These are phyloP conservation scores for Mimas tiliae DNA, from an alignment of 2,888 invertebrate species.

Conservation along the genomic window DNA sequence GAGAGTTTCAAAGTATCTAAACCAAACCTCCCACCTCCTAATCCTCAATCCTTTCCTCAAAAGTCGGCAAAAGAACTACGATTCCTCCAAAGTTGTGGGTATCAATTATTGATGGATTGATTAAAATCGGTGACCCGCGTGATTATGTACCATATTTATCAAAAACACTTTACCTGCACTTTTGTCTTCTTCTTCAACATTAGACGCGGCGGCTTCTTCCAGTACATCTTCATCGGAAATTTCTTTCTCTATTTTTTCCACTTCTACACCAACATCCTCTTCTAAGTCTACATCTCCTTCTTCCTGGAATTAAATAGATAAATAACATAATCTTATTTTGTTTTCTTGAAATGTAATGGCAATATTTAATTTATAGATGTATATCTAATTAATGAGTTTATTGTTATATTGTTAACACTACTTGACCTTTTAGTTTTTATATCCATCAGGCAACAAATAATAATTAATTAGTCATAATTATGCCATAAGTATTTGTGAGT, in stretches of 20 bases:
- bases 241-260: conserved; percentile 75
- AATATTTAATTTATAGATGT: neutral
- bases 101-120: neutral
- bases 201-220: conserved; percentile 42
- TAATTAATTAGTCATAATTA: too few species aligned
- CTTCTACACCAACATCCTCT: conserved; percentile 62
- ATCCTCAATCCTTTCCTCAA: too few species aligned
- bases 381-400: too few species aligned
- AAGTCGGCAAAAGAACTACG: too few species aligned
- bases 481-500: too few species aligned
- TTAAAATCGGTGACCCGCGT: neutral
- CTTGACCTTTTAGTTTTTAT: too few species aligned
- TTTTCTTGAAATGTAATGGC: neutral
- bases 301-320: conserved; percentile 46
- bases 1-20: too few species aligned
- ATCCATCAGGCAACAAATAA: too few species aligned
- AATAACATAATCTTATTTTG: neutral
- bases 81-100: neutral
- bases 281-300: conserved; percentile 64
- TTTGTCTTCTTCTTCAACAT: conserved; percentile 49
- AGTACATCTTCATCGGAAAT: conserved; percentile 57
- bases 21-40: too few species aligned
- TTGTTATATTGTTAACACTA: too few species aligned
- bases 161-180: conserved; percentile 39
- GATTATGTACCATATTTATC: neutral